These are phyloP conservation scores for Ceratina japonica DNA, from an alignment of 1,140 invertebrate genomes.

Conservation along the genomic window DNA sequence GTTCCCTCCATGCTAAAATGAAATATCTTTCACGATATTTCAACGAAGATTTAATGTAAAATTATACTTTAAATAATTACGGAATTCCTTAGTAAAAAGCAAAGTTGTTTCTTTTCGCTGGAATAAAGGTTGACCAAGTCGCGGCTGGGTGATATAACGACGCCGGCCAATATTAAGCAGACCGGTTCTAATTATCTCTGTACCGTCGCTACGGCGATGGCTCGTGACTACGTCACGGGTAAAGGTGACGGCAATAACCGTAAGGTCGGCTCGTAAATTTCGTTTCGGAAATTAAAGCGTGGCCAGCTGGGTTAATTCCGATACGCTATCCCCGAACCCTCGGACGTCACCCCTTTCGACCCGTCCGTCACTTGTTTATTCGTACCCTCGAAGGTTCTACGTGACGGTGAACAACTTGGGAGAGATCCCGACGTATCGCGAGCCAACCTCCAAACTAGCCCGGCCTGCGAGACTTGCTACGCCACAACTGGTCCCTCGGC, in stretches of 20 bases:
- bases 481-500: not conserved
- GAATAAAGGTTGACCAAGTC: no score
- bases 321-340: not conserved
- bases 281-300: conserved; percentile 52
- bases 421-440: not conserved
- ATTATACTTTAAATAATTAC: no score
- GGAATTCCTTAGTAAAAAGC: no score
- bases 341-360: not conserved
- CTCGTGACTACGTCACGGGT: conserved; percentile 3
- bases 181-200: conserved; percentile 3
- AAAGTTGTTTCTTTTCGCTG: no score
- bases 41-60: no score
- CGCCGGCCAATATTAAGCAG: not conserved
- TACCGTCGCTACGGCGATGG: not conserved
- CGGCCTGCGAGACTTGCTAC: not conserved
- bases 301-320: conserved; percentile 40
- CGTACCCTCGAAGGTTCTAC: conserved; percentile 33
- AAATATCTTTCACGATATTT: no score
- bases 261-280: conserved; percentile 54
- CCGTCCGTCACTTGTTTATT: not conserved
- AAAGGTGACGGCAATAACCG: conserved; percentile 48
- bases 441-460: no score
- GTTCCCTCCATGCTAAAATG: no score
- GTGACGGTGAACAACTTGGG: conserved; percentile 51
- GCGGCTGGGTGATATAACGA: no score